Evolutionary conservation across 2,888 invertebrate species (phyloP).

Genomic region (Tholera decimalis): DNA sequence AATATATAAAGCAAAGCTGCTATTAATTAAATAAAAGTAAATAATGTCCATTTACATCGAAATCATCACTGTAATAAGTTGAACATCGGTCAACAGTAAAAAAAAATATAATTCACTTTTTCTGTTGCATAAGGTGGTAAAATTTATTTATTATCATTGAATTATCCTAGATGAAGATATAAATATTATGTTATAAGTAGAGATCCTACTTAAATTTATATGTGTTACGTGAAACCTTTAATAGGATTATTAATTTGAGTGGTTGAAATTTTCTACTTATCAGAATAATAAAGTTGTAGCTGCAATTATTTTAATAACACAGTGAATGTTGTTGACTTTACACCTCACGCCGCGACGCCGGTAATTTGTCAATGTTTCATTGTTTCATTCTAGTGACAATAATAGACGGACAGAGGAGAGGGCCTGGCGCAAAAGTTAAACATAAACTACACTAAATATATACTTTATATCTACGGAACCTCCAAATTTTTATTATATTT

Average conservation of each 20-base stretch:
- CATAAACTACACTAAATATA: neutral
- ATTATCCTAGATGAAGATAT: neutral
- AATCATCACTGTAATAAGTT: slow-evolving; percentile 5
- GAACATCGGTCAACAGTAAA: slow-evolving; percentile 1
- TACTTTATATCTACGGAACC: slow-evolving; percentile 57
- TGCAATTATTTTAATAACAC: neutral
- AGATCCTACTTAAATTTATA: neutral
- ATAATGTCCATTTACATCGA: slow-evolving; percentile 6
- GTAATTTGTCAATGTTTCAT: slow-evolving; percentile 28
- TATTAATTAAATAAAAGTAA: too few species aligned
- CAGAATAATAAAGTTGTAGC: neutral
- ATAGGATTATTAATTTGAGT: neutral
- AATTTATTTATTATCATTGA: neutral
- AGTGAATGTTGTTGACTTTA: slow-evolving; percentile 5
- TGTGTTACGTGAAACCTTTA: neutral
- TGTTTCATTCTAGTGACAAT: slow-evolving; percentile 13
- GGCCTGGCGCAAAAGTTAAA: neutral
- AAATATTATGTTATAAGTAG: neutral
- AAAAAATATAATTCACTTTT: neutral
- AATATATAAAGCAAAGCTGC: too few species aligned
- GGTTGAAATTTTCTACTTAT: slow-evolving; percentile 40
- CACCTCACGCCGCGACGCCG: slow-evolving; percentile 1
- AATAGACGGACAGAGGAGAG: slow-evolving; percentile 22
- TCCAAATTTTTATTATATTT: slow-evolving; percentile 49
- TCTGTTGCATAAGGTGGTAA: too few species aligned